Base-by-base conservation (phyloP, 2,797 vertebrate genomes). In the Pantherophis vulpinus region DNA sequence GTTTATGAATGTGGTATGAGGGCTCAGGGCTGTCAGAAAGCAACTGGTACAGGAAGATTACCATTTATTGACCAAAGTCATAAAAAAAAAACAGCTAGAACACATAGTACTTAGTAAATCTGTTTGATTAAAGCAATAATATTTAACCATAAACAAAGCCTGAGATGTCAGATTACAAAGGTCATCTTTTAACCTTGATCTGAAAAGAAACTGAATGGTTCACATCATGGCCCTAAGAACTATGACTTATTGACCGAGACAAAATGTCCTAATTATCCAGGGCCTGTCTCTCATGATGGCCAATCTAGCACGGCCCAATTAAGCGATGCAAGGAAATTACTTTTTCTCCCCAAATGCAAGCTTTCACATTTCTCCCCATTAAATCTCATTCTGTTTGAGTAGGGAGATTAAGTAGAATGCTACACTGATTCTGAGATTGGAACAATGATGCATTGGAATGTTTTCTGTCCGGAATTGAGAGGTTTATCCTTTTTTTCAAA, bases 81-180 rank as follows among this genome's bases (percentile, higher is more conserved):
- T 61, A 20, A 59, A 58, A 42, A n/a, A 29, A 27, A 42, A 18
- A 14, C 10, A 29, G 25, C 25, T 54, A 90, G 89, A 93, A 93
- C 90, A 63, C 86, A 55, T 88, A 42, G 90, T 88, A 4, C 86
- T 93, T 91, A 93, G 14, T n/a, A 59, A 89, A 91, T 91, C 47
- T 91, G 32, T 27, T 58, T 89, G 58, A 56, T 86, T 63, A 86
- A 89, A 93, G 13, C 55, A 91, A 83, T 89, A 93, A 93, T 93
- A 93, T 93, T 93, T 93, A 63, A 87, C 32, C 7, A 63, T 93
- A 91, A 93, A 93, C 90, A 93, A 86, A 47, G 51, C 89, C 27
- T 51, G 29, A 87, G 54, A 86, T 66, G 70, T 51, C 23, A 47
- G 32, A 88, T 47, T 23, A 86, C 32, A 32, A 89, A 51, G 63